Percentiles rank a stretch among this genome's conserved stretches.
Conservation (phyloP, 1,140 invertebrate genomes). For the Penaeus chinensis region DNA sequence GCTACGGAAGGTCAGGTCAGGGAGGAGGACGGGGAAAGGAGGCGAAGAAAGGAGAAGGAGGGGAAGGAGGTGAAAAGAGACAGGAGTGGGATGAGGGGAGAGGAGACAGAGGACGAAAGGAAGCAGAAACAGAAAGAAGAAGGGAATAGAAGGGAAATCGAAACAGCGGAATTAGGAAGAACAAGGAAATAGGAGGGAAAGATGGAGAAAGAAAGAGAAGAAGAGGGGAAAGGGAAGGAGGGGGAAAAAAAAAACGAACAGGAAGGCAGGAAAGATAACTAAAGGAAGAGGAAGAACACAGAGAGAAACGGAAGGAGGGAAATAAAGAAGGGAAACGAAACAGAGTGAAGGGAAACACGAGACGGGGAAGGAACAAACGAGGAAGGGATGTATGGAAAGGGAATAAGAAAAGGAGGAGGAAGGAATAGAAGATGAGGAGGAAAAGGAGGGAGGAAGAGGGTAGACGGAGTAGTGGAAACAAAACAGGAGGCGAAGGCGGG, state of each 20-base stretch:
- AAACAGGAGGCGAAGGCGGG: not conserved
- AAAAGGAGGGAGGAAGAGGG: not conserved
- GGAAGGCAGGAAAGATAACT: not conserved
- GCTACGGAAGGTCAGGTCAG: too few species aligned
- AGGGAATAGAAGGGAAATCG: not conserved
- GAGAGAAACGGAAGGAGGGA: not conserved
- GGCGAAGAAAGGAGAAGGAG: not conserved
- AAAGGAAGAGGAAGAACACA: not conserved
- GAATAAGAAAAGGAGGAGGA: not conserved
- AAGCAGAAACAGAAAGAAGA: not conserved
- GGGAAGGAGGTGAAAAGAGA: not conserved
- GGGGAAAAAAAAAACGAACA: not conserved
- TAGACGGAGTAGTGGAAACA: too few species aligned
- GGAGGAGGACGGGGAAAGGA: too few species aligned
- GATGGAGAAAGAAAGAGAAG: not conserved
- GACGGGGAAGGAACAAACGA: not conserved
- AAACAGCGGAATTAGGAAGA: not conserved
- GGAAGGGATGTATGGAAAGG: not conserved
- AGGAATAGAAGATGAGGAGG: not conserved
- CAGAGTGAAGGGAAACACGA: not conserved
- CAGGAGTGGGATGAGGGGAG: not conserved
- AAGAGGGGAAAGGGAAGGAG: not conserved
- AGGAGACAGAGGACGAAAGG: not conserved
- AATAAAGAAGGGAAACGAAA: not conserved
- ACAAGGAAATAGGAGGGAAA: not conserved